Evolutionary conservation across 2,797 vertebrate genomes (phyloP).

Genomic region (Danio kyathit): DNA sequence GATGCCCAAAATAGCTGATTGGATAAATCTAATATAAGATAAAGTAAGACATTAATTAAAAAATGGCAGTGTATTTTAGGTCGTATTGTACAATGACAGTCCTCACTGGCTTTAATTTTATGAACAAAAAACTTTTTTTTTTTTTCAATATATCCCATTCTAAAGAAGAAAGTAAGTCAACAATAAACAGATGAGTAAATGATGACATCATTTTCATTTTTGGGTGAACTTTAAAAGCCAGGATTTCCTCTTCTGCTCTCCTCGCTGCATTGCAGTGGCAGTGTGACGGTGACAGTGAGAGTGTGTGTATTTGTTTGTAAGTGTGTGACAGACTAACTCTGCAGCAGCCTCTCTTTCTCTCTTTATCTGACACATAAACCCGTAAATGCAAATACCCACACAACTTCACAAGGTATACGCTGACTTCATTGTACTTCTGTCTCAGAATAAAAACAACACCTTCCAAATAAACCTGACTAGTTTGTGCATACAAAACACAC

Average conservation of each 20-base stretch:
- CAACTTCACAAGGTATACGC: not conserved
- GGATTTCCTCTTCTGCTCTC: not conserved
- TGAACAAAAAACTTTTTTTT: not conserved
- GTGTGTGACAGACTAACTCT: not conserved
- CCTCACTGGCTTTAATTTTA: not conserved
- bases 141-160: not conserved
- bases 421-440: slow-evolving; percentile 6
- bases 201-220: not conserved
- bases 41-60: no score
- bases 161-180: not conserved
- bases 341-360: not conserved
- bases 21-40: no score
- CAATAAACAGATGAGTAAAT: not conserved
- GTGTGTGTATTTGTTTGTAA: slow-evolving; percentile 29
- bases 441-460: not conserved
- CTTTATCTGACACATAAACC: not conserved
- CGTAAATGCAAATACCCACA: not conserved
- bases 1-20: no score
- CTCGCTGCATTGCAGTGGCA: slow-evolving; percentile 55
- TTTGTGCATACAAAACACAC: slow-evolving; percentile 1
- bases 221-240: not conserved
- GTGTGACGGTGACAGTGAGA: slow-evolving; percentile 30
- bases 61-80: not conserved
- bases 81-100: not conserved
- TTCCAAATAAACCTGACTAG: not conserved